Percentiles rank a stretch among this genome's conserved stretches.
Conservation (phyloP, 2,797 vertebrate species). For the Xiphorhynchus erythropygius region DNA sequence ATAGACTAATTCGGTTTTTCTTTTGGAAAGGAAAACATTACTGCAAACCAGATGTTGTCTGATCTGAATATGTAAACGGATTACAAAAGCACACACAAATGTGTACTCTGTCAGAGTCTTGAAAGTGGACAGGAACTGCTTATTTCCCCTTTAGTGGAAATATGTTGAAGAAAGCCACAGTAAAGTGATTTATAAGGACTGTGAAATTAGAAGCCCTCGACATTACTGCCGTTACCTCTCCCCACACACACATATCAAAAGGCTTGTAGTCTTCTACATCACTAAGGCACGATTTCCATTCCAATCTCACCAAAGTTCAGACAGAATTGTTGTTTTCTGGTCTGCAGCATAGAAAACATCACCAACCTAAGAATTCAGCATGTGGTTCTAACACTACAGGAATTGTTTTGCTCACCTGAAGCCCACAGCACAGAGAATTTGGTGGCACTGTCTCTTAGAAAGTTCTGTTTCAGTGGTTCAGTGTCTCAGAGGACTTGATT, state of each 20-base stretch:
- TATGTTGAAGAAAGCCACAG: background rate
- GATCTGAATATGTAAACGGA: constrained; percentile 12
- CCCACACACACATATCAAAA: background rate
- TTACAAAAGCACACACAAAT: background rate
- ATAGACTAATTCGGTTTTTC: background rate
- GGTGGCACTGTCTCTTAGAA: background rate
- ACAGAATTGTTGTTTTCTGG: background rate
- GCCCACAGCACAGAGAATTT: background rate
- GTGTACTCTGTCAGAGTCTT: background rate
- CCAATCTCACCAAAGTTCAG: background rate
- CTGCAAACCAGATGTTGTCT: constrained; percentile 27
- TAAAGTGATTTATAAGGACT: background rate
- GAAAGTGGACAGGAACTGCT: background rate
- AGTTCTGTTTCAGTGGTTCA: background rate
- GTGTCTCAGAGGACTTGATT: background rate
- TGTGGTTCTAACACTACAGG: background rate
- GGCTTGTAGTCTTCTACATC: background rate
- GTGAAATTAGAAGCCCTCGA: background rate
- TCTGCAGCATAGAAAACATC: background rate
- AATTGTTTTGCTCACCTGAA: background rate
- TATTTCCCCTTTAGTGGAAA: background rate
- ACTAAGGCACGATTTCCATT: background rate
- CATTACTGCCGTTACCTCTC: background rate
- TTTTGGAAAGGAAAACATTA: background rate
- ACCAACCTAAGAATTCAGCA: background rate